These are phyloP conservation scores for Bombycilla garrulus DNA, from an alignment of 2,113 vertebrate species.

Conservation along the genomic window DNA sequence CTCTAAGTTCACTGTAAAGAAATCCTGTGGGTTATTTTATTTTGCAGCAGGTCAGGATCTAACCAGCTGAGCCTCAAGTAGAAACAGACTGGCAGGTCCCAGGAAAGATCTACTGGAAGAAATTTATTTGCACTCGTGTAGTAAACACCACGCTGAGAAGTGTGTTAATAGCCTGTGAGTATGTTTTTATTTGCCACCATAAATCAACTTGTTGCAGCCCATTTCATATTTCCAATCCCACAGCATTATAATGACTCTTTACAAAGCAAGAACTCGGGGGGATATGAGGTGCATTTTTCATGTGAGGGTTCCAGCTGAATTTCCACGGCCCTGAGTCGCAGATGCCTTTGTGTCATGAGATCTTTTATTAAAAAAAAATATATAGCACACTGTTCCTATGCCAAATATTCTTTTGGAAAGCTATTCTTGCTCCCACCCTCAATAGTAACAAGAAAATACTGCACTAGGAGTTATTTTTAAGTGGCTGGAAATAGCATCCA, in stretches of 20 bases:
- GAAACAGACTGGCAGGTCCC: not conserved
- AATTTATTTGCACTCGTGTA: not conserved
- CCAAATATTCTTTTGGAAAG: constrained; percentile 64
- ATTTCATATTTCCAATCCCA: not conserved
- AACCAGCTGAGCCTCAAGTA: not conserved
- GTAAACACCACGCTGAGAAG: not conserved
- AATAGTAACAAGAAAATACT: constrained; percentile 76
- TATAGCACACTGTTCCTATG: constrained; percentile 56
- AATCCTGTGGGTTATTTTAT: not conserved
- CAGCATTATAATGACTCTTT: not conserved
- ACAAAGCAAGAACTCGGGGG: not conserved
- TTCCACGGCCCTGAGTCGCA: constrained; percentile 17
- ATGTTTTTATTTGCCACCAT: not conserved
- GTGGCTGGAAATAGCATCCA: constrained; percentile 70
- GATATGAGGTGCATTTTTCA: not conserved
- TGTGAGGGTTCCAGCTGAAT: not conserved
- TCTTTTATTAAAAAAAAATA: constrained; percentile 59
- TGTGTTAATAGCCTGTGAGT: not conserved
- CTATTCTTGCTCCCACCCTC: constrained; percentile 72
- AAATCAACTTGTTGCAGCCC: not conserved
- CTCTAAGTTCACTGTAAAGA: fast-evolving
- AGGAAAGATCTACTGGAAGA: not conserved
- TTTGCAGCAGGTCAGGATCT: not conserved
- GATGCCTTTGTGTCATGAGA: constrained; percentile 58
- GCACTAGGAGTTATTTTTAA: constrained; percentile 74